Evolutionary conservation across 2,888 invertebrate species (phyloP), one percentile per base, ranked within the genome.

Genomic region (Leucophenga montana): DNA sequence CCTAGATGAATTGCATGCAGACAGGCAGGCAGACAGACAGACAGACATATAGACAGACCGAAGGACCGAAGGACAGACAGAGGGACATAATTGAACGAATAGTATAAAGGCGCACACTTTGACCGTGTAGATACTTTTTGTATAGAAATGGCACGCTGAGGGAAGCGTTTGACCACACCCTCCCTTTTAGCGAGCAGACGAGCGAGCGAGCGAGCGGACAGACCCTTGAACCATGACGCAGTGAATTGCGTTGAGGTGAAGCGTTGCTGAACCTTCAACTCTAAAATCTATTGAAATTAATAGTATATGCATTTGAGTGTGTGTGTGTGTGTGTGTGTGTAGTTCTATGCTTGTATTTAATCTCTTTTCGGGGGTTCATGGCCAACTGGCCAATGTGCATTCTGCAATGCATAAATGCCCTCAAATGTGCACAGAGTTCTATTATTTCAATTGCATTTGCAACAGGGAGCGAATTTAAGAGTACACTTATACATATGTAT

Each of bases 321-420:
- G 46, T 11, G 4, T 18, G 44, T 18, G n/a, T 59, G 61, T 33
- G 59, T 50, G 53, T 50, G 54, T 62, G 16, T 14, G 18, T 57
- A 53, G 62, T 57, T 46, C 72, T 69, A 56, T 71, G 53, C 68
- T 27, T 31, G 2, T 59, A 59, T 27, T 8, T 33, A 20, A 39
- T 39, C 39, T 39, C 39, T 5, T 39, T 39, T 39, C 39, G 54
- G 46, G 69, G 68, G 66, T 59, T 68, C 59, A 66, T n/a, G 11
- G 44, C 65, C 20, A 33, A 71, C 80, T 80, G 82, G 82, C 80
- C 80, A 80, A 80, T 80, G 84, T 78, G 78, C 80, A 71, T 71
- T 71, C 72, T 73, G 72, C 73, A 54, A 39, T 39, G 39, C 39
- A 39, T 39, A 39, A 11, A 39, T 39, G 39, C 39, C 39, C 39